A percentile compares a stretch with the other conserved stretches of the same genome.
Conservation (phyloP, 2,888 invertebrate species). For the Drosophila robusta region DNA sequence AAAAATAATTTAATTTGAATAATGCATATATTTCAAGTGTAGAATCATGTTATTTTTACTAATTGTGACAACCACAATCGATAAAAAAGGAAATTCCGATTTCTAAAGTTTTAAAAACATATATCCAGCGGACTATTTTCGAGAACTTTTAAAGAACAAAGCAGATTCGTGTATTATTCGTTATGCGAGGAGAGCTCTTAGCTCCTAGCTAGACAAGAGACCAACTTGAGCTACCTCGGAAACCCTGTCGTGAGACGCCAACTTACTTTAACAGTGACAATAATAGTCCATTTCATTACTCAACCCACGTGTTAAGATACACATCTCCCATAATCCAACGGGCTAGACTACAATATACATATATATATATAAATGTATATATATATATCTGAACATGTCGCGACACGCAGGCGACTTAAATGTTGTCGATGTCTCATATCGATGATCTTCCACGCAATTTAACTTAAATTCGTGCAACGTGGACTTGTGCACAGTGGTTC, state of each 20-base stretch:
- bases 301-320: constrained; percentile 17
- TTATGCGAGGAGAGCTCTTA: no score
- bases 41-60: no score
- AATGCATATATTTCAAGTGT: no score
- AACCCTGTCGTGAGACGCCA: no score
- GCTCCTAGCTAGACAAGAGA: no score
- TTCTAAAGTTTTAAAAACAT: no score
- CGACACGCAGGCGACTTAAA: constrained; percentile 25
- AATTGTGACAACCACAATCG: no score
- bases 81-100: no score
- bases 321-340: constrained; percentile 30
- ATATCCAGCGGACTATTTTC: no score
- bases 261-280: not conserved
- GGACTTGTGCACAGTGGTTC: constrained; percentile 17
- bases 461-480: constrained; percentile 50
- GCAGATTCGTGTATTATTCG: no score
- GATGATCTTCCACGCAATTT: constrained; percentile 69
- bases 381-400: constrained; percentile 7
- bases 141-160: no score
- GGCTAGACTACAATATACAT: constrained; percentile 31
- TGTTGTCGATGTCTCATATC: constrained; percentile 40
- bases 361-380: not conserved
- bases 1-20: no score
- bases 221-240: not conserved
- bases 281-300: constrained; percentile 1